phyloP scores from a whole-genome alignment of 2,888 invertebrate genomes.

The Sylvicola cinctus region DNA sequence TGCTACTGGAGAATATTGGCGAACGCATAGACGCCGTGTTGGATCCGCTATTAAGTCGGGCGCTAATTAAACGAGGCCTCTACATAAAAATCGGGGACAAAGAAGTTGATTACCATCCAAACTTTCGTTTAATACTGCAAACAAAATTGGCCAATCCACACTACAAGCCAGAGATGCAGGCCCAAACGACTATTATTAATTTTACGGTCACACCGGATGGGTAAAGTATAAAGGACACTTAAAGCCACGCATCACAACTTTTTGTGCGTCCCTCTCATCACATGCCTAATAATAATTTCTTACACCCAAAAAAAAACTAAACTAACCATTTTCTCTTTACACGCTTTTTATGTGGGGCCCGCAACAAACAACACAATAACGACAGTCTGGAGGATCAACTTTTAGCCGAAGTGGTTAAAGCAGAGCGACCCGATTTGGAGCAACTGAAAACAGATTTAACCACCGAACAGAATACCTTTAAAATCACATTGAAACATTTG shows the following conservation, averaged over 20 bases:
- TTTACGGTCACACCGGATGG: slow-evolving; percentile 89
- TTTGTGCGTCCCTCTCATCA: no score
- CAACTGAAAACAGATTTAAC: slow-evolving; percentile 60
- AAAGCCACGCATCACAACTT: no score
- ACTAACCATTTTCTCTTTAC: no score
- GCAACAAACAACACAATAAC: no score
- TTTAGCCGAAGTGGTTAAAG: slow-evolving; percentile 80
- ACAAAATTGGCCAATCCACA: slow-evolving; percentile 91
- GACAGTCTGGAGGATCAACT: slow-evolving; percentile 64
- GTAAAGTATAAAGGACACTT: slow-evolving; percentile 13
- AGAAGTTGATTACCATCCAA: slow-evolving; percentile 71
- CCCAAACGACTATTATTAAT: slow-evolving; percentile 86
- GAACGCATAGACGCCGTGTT: slow-evolving; percentile 79
- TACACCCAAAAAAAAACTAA: no score
- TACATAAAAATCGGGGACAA: slow-evolving; percentile 73
- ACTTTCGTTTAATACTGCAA: slow-evolving; percentile 68
- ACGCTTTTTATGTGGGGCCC: no score
- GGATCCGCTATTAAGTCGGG: slow-evolving; percentile 70
- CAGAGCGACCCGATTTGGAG: slow-evolving; percentile 82
- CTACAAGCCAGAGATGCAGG: slow-evolving; percentile 93
- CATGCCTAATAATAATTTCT: no score
- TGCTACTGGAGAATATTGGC: slow-evolving; percentile 75
- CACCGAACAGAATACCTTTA: slow-evolving; percentile 84
- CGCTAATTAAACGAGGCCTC: slow-evolving; percentile 71
- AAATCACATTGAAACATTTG: slow-evolving; percentile 74